Evolutionary conservation across 2,113 vertebrate genomes (phyloP), one percentile per base, ranked within the genome.

Genomic region (Varanus komodoensis): DNA sequence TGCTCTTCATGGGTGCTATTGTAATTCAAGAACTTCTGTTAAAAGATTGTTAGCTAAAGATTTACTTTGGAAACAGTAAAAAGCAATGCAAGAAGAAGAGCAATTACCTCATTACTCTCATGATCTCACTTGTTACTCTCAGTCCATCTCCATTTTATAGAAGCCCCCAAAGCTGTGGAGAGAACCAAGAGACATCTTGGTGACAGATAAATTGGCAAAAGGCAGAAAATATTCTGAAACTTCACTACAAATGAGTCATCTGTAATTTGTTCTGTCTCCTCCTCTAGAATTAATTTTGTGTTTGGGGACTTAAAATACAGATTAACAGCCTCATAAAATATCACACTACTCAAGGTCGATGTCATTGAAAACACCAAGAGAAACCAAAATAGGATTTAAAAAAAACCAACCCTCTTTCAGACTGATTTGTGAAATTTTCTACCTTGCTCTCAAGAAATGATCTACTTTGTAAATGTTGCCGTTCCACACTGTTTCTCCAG

Each of bases 21-120:
- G 89, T 57, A 80, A 80, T 80, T 80, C 61, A 85, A 90, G 83
- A 90, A 79, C n/a, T 67, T 79, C 74, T 90, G n/a, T 71, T 29
- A 95, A 92, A 93, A 90, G 83, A 85, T 94, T 84, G 94, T 93
- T 61, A 94, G 95, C 77, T 93, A 95, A 94, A 96, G 93, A 93
- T 94, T 96, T 95, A 77, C 71, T 92, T 95, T 95, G 90, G 92
- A 95, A 90, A 78, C 48, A 91, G 81, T 80, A 86, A 89, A 89
- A 93, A 74, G 69, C 93, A 95, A 89, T 50, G 68, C 25, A 79
- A 44, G 82, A 38, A 86, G 85, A 93, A 84, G 83, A 93, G 89
- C 88, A 69, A 95, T 93, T 93, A 92, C 78, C 87, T 96, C 85
- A 88, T 87, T 92, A 90, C 87, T 93, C 92, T 95, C 91, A 88